Base-by-base conservation (phyloP, 2,113 vertebrate species). In the Siphamia tubifer region DNA sequence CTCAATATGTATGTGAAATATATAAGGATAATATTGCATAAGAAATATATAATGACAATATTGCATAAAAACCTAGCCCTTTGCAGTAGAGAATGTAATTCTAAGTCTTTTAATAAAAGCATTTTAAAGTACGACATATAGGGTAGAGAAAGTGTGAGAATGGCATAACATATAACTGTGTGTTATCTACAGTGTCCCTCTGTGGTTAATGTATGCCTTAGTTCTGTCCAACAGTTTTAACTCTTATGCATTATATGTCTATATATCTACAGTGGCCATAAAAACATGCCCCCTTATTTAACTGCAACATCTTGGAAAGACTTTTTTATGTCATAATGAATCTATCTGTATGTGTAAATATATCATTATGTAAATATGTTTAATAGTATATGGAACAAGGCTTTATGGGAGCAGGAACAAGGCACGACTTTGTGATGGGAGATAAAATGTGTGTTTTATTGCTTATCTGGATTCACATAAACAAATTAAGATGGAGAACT, bases 311-410 rank as follows among this genome's bases (percentile, higher is more conserved):
- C 28, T 5, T 30, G 47, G 24, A 21, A 72, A 56, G 39, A 20
- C 13, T 34, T 63, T 11, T 34, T 13, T 53, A 7, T 23, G 19
- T 42, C 55, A 42, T 3, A n/a, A 17, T 8, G 5, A n/a, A n/a
- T n/a, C 16, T 32, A 34, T 42, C 40, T 52, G 30, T 45, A 7
- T 64, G 8, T 51, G n/a, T n/a, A n/a, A n/a, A n/a, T n/a, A 44
- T 68, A 27, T 67, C 47, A 39, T 11, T n/a, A 80, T 69, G 74
- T 39, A 66, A 69, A 79, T 68, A 54, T 30, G 11, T 2, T 7
- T 5, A 25, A 25, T 12, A 45, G 42, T 51, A 20, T 48, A 34
- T 21, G 43, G 51, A 53, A 60, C 8, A 13, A 47, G 25, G 43
- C 38, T 60, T 24, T 24, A 40, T 47, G 57, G 39, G 7, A 52